These are phyloP conservation scores for Aplochiton taeniatus DNA, from an alignment of 2,797 vertebrate species.

Conservation along the genomic window DNA sequence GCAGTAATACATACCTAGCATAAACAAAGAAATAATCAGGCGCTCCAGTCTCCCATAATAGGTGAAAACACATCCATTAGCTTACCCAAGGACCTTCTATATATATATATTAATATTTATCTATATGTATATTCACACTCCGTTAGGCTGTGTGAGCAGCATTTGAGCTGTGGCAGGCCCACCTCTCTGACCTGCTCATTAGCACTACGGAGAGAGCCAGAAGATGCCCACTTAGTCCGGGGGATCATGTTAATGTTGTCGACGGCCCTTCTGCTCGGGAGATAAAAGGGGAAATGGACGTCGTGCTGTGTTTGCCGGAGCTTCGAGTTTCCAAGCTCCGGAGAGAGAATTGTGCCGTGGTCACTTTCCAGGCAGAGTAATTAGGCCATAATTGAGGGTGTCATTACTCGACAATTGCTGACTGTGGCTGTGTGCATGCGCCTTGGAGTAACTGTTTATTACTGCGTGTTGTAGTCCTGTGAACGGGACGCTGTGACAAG, in stretches of 20 bases:
- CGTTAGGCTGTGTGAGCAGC: slow-evolving; percentile 41
- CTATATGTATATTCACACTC: slow-evolving; percentile 55
- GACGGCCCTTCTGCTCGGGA: slow-evolving; percentile 30
- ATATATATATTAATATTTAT: too few species aligned
- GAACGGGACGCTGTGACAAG: slow-evolving; percentile 60
- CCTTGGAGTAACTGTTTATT: slow-evolving; percentile 69
- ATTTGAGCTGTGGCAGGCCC: slow-evolving; percentile 43
- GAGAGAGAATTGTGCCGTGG: too few species aligned
- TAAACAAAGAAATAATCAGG: slow-evolving; percentile 26
- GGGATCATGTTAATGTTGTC: slow-evolving; percentile 34
- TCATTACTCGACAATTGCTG: not conserved
- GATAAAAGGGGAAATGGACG: slow-evolving; percentile 15
- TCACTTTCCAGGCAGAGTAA: too few species aligned
- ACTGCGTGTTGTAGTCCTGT: slow-evolving; percentile 69
- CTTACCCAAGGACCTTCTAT: slow-evolving; percentile 27
- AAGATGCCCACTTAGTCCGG: slow-evolving; percentile 30
- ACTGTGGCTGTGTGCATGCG: slow-evolving; percentile 11
- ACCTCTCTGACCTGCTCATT: slow-evolving; percentile 45
- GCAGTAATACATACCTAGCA: too few species aligned
- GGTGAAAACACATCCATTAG: slow-evolving; percentile 46
- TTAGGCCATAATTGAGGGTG: too few species aligned
- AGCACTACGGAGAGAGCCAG: slow-evolving; percentile 40
- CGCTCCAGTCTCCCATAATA: slow-evolving; percentile 45
- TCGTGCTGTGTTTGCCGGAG: too few species aligned
- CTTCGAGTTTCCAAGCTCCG: too few species aligned